Percentiles rank a stretch among this genome's conserved stretches.
phyloP scores from a whole-genome alignment of 2,888 invertebrate genomes.

The Leptopilina myrica region DNA sequence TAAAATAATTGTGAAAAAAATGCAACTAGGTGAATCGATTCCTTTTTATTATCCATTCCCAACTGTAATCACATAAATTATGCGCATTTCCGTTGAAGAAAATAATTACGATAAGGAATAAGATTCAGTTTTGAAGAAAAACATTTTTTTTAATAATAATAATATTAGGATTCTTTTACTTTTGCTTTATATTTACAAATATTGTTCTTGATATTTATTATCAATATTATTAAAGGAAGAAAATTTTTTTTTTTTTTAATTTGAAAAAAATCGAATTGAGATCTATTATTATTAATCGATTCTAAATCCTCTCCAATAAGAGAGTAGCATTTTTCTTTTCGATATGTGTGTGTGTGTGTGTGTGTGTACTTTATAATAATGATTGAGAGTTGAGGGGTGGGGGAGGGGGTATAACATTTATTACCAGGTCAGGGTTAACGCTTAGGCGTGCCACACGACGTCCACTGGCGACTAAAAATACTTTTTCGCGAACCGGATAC shows the following conservation, averaged over 20 bases:
- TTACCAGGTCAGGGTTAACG: constrained; percentile 74
- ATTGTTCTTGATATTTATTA: too few species aligned
- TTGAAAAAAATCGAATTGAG: too few species aligned
- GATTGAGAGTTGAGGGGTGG: not conserved
- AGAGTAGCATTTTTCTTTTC: too few species aligned
- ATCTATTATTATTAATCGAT: constrained; percentile 49
- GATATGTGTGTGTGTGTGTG: too few species aligned
- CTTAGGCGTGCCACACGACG: constrained; percentile 68
- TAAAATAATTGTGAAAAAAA: constrained; percentile 13
- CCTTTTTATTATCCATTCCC: constrained; percentile 15
- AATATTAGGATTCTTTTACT: too few species aligned
- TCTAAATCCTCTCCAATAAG: constrained; percentile 25
- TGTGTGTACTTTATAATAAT: not conserved
- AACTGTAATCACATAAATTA: constrained; percentile 10
- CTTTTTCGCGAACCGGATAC: constrained; percentile 60
- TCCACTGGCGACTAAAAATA: constrained; percentile 70
- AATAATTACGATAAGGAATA: constrained; percentile 2
- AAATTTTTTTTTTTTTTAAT: too few species aligned
- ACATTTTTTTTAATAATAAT: too few species aligned
- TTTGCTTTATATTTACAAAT: too few species aligned
- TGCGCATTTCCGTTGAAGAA: not conserved
- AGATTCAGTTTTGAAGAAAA: too few species aligned
- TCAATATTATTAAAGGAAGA: not conserved
- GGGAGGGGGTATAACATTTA: constrained; percentile 65
- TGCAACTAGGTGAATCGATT: constrained; percentile 28